Evolutionary conservation across 1,140 invertebrate genomes (phyloP).

Genomic region (Polypedilum pembai): DNA sequence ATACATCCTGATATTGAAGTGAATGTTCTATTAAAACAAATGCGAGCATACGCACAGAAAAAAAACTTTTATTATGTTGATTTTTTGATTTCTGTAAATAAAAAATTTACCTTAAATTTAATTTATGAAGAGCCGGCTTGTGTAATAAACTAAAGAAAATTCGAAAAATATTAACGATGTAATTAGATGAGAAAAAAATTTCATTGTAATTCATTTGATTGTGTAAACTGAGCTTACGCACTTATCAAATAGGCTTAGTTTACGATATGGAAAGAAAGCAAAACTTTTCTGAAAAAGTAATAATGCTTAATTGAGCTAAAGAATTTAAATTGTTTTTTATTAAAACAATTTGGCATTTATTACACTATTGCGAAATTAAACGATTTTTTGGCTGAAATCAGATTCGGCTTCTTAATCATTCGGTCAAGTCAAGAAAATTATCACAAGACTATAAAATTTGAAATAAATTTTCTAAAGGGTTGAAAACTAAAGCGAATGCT

Average conservation of each 20-base stretch:
- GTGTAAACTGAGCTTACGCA: constrained; percentile 1
- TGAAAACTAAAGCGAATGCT: no score
- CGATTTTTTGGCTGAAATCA: no score
- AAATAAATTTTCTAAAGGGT: no score
- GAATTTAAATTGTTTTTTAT: no score
- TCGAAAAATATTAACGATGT: not conserved
- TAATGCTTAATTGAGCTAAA: no score
- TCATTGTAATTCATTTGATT: constrained; percentile 7
- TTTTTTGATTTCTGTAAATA: not conserved
- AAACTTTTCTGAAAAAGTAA: not conserved
- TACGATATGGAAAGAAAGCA: not conserved
- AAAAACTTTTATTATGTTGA: not conserved
- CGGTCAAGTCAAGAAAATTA: no score
- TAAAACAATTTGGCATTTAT: no score
- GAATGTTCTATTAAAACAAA: not conserved
- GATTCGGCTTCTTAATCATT: no score
- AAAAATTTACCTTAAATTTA: not conserved
- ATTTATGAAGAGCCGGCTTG: constrained; percentile 8
- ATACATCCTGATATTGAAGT: not conserved
- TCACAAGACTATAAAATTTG: no score
- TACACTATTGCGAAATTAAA: no score
- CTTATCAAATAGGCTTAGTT: constrained; percentile 2
- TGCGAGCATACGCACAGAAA: not conserved
- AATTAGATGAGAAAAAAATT: not conserved
- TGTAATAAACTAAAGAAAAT: not conserved